Evolutionary conservation across 2,113 vertebrate genomes (phyloP).

Genomic region (Pluvianellus socialis): DNA sequence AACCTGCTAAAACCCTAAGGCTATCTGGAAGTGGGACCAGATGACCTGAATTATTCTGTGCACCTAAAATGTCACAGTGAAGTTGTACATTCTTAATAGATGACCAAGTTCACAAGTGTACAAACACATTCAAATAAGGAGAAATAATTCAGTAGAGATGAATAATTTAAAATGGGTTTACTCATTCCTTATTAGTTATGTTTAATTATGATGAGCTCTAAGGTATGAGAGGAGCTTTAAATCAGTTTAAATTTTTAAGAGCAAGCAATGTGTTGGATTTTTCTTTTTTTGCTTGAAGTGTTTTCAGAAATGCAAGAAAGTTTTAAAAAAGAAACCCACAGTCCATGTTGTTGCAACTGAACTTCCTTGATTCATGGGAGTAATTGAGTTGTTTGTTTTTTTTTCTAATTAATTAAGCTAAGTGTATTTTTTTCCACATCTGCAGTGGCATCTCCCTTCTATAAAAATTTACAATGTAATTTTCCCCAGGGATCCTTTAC

Average conservation of each 20-base stretch:
- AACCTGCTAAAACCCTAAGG: not conserved
- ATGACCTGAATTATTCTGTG: not conserved
- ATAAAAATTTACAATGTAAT: not conserved
- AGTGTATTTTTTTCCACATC: not conserved
- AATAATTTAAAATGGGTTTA: not conserved
- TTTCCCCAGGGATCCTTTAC: not conserved
- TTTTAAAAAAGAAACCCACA: not conserved
- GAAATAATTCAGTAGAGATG: not conserved
- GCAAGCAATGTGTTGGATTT: not conserved
- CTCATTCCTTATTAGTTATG: not conserved
- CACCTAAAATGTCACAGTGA: not conserved
- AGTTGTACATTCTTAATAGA: not conserved
- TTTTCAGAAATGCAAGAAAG: not conserved
- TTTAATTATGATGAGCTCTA: not conserved
- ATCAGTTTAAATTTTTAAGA: not conserved
- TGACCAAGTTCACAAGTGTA: not conserved
- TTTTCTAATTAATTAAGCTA: not conserved
- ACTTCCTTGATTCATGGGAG: not conserved
- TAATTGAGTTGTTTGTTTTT: not conserved
- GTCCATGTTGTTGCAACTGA: not conserved
- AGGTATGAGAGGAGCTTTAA: not conserved
- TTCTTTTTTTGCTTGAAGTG: not conserved
- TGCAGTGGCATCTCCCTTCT: not conserved
- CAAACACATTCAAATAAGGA: not conserved
- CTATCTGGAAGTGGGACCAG: not conserved